A percentile compares a stretch with the other conserved stretches of the same genome.
These are phyloP conservation scores for Diplosoma virens DNA, from an alignment of 23 tunicate genomes.

Conservation along the genomic window DNA sequence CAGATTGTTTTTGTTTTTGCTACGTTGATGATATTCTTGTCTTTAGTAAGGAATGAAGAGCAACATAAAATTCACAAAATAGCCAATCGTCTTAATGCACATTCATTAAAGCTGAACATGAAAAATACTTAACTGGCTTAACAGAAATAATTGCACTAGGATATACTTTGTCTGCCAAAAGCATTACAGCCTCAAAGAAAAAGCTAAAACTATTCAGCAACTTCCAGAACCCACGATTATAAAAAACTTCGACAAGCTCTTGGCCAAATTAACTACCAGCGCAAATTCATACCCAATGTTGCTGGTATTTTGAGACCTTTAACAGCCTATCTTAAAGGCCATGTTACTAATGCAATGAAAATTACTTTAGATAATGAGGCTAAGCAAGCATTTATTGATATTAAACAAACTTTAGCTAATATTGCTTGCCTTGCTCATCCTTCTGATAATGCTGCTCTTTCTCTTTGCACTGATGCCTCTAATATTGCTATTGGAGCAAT, in stretches of 20 bases:
- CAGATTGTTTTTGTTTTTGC: constrained; percentile 10
- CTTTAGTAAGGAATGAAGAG: not conserved
- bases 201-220: constrained; percentile 18
- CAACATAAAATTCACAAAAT: constrained; percentile 4
- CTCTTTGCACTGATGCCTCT: constrained; percentile 23
- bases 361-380: not conserved
- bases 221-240: constrained; percentile 22
- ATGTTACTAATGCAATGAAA: not conserved
- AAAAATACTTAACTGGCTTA: constrained; percentile 20
- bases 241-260: constrained; percentile 8
- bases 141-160: constrained; percentile 4
- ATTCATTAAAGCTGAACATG: constrained; percentile 2
- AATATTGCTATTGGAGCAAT: constrained; percentile 19
- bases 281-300: constrained; percentile 4
- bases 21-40: constrained; percentile 17
- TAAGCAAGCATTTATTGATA: constrained; percentile 8
- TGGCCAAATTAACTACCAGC: constrained; percentile 16
- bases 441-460: constrained; percentile 6
- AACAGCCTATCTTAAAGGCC: not conserved
- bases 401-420: constrained; percentile 13
- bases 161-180: constrained; percentile 5
- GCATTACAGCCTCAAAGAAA: constrained; percentile 12
- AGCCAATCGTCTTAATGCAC: not conserved
- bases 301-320: constrained; percentile 24
- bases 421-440: constrained; percentile 8